Evolutionary conservation across 2,113 vertebrate species (phyloP), one percentile per base, ranked within the genome.

Genomic region (Orthonyx spaldingii): DNA sequence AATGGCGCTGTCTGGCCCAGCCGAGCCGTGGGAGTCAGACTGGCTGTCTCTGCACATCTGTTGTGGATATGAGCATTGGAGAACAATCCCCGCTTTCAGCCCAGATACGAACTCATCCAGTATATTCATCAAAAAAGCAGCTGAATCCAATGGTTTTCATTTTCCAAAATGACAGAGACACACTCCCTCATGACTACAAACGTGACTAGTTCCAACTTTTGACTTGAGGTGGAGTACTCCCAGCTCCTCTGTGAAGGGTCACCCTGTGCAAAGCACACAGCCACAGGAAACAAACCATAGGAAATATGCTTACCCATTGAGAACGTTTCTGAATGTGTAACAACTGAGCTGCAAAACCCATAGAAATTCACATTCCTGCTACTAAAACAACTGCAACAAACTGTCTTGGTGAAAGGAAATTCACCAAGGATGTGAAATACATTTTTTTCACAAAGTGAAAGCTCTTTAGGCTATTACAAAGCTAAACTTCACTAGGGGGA

Each of bases 31-130:
- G 42, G 39, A 88, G 65, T 74, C 95, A 76, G 49, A 82, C 89
- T 93, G 42, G 61, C 69, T 77, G 74, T 39, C 94, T 94, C 70
- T 82, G 78, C 88, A 93, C 84, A 95, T 81, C 87, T 95, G 93
- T 4, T 85, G 63, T 41, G 87, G 69, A 90, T 75, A 89, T 1
- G 46, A 61, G 60, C 72, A 70, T 42, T 42, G 21, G 60, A 57
- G 57, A 57, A 87, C 91, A 94, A 94, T 49, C 75, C 64, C 55
- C 53, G 91, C 76, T 94, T 92, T 89, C 82, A 94, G 93, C 66
- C 69, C 85, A 74, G 76, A 85, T 18, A 89, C 42, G 6, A 86
- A 94, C 70, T 82, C 74, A 59, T 90, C 86, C 90, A 72, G 32
- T 11, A 69, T 23, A 72, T 61, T 88, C 66, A 76, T 84, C 37